A percentile compares a stretch with the other conserved stretches of the same genome.
These are phyloP conservation scores for Cheilinus undulatus DNA, from an alignment of 2,113 vertebrate genomes.

Conservation along the genomic window DNA sequence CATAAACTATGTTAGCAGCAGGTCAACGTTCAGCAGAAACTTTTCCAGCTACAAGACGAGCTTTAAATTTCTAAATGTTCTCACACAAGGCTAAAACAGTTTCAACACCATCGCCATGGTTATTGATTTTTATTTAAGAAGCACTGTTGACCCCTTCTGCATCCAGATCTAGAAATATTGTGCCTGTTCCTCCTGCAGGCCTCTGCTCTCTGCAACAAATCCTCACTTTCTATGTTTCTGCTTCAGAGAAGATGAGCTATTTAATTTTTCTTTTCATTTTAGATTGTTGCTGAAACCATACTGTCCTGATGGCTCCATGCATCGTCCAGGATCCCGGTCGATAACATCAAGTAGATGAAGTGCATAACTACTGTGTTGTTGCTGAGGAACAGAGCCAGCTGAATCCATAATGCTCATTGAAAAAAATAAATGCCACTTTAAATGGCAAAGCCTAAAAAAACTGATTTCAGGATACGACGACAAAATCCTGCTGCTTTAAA, in stretches of 20 bases:
- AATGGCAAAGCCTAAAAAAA: conserved; percentile 36
- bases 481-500: conserved; percentile 51
- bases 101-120: neutral
- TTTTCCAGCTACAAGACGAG: neutral
- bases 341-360: conserved; percentile 22
- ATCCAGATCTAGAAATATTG: neutral
- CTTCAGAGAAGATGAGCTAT: neutral
- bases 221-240: neutral
- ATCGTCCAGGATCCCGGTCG: conserved; percentile 23
- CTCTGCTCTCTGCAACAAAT: neutral
- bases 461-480: conserved; percentile 46
- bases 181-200: neutral
- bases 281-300: conserved; percentile 1
- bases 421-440: conserved; percentile 19
- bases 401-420: conserved; percentile 27
- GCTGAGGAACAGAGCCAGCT: conserved; percentile 20
- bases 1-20: neutral
- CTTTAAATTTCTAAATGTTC: conserved; percentile 16
- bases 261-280: conserved; percentile 1
- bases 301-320: neutral
- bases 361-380: conserved; percentile 7
- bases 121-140: conserved; percentile 20
- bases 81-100: neutral
- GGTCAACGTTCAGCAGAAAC: neutral
- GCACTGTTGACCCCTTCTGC: neutral